Evolutionary conservation across 2,888 invertebrate species (phyloP), one percentile per base, ranked within the genome.

Genomic region (Entomobrya multifasciata): DNA sequence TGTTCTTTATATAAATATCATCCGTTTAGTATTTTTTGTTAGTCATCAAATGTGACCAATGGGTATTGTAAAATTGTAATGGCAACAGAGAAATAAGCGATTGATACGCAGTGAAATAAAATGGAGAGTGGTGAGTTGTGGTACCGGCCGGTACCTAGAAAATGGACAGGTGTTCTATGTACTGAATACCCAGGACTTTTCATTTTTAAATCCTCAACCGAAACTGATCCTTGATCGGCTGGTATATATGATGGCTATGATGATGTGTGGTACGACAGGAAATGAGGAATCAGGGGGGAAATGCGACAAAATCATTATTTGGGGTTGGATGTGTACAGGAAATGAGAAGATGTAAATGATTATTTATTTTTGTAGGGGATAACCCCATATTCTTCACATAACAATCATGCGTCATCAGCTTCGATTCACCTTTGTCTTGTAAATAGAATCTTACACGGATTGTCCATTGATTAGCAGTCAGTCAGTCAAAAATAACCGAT

Each of bases 211-310:
- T 41, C 25, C 6, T 11, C 57, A 57, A 41, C 65, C 27, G 49
- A 47, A 13, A 25, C 72, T 72, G 72, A 72, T 72, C 49, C n/a
- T n/a, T n/a, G 25, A n/a, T 72, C 22, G 41, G 10, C 20, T 47
- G 15, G n/a, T n/a, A 41, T 20, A 41, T 20, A n/a, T n/a, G n/a
- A n/a, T 62, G n/a, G 20, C 22, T 47, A 72, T 49, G 41, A 30
- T 36, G 30, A 65, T 30, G 30, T 36, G 70, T n/a, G n/a, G n/a
- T n/a, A 70, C 22, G 74, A 30, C 74, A 74, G 74, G 74, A 74
- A 74, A 30, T 20, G 70, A 74, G 5, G 36, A 74, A 30, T 52
- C 30, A 41, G 52, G 55, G 55, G 74, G 5, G 5, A 27, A 17
- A 17, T 55, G 74, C 49, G 30, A 55, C 52, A 55, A 74, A 74